A percentile compares a stretch with the other conserved stretches of the same genome.
Conservation (phyloP, 1,140 invertebrate genomes). For the Lordiphosa stackelbergi region DNA sequence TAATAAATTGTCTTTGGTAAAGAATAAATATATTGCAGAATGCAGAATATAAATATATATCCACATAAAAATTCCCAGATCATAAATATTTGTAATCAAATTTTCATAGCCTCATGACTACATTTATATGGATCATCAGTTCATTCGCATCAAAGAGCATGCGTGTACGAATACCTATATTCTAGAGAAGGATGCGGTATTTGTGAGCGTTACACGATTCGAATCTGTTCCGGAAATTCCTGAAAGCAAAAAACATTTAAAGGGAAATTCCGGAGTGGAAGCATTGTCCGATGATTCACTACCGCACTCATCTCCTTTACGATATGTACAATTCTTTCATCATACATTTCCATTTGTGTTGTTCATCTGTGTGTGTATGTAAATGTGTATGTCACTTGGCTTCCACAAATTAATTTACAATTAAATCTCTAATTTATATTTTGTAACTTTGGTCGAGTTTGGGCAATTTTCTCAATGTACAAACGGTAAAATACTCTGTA, state of each 20-base stretch:
- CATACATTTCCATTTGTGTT: not conserved
- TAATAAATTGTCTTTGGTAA: constrained; percentile 93
- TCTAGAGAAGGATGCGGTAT: not conserved
- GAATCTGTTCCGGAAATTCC: no score
- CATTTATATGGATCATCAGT: not conserved
- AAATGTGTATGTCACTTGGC: constrained; percentile 1
- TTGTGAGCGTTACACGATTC: not conserved
- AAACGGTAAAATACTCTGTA: no score
- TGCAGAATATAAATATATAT: constrained; percentile 36
- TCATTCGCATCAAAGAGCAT: constrained; percentile 8
- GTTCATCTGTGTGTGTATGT: constrained; percentile 6
- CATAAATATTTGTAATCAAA: constrained; percentile 8
- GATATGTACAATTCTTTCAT: constrained; percentile 1
- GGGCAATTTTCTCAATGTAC: no score
- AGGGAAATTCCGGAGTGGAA: no score
- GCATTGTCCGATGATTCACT: no score
- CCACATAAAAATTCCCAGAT: not conserved
- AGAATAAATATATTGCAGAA: constrained; percentile 48
- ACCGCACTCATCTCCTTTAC: not conserved
- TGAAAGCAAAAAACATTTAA: no score
- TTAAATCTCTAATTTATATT: not conserved
- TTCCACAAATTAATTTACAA: not conserved
- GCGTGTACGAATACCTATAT: constrained; percentile 4
- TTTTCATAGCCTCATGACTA: no score
- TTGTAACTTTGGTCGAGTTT: no score